These are phyloP conservation scores for Nasalis larvatus DNA, from an alignment of 2,113 vertebrate genomes.

Conservation along the genomic window DNA sequence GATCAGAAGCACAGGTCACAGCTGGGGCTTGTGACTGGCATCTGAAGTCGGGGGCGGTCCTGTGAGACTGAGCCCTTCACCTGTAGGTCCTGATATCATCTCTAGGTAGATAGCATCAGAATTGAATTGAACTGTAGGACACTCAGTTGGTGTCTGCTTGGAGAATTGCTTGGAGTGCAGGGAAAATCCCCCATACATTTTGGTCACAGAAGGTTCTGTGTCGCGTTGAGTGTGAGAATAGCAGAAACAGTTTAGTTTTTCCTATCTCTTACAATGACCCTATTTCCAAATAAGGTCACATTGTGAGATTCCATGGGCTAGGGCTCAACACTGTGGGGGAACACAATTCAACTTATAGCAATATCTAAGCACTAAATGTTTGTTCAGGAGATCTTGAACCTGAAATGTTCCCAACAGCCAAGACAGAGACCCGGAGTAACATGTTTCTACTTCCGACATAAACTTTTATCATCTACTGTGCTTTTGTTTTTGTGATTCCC, in stretches of 20 bases:
- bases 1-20: not conserved
- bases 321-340: not conserved
- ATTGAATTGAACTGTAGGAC: not conserved
- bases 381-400: not conserved
- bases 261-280: not conserved
- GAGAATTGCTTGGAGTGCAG: not conserved
- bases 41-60: not conserved
- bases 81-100: not conserved
- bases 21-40: not conserved
- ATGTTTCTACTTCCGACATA: not conserved
- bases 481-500: not conserved
- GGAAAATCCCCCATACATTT: not conserved
- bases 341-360: not conserved
- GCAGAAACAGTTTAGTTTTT: not conserved
- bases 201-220: not conserved
- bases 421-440: not conserved
- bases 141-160: not conserved
- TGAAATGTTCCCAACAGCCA: not conserved
- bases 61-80: not conserved
- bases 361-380: not conserved
- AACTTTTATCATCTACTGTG: not conserved
- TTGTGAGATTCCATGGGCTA: not conserved
- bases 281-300: not conserved
- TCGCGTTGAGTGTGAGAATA: not conserved
- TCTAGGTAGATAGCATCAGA: not conserved